A percentile compares a stretch with the other conserved stretches of the same genome.
Evolutionary conservation across 2,113 vertebrate species (phyloP).

Genomic region (Aramus guarauna): DNA sequence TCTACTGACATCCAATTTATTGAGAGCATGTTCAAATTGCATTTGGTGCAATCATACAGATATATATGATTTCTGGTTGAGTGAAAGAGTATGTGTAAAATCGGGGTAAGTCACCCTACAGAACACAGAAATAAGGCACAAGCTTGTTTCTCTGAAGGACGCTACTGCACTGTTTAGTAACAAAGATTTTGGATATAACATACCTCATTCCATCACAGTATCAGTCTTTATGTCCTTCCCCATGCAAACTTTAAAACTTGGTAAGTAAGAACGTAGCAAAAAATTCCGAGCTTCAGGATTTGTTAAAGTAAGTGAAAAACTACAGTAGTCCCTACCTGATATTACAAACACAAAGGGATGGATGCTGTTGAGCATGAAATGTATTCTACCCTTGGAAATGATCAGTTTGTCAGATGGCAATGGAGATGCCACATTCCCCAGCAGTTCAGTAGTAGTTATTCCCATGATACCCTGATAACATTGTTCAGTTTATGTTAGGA

Average conservation of each 20-base stretch:
- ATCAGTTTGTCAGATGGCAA: background rate
- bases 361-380: background rate
- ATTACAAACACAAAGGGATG: background rate
- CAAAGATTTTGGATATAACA: background rate
- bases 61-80: background rate
- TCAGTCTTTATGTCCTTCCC: background rate
- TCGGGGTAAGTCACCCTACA: background rate
- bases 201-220: background rate
- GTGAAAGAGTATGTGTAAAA: background rate
- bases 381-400: background rate
- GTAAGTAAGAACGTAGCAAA: background rate
- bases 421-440: background rate
- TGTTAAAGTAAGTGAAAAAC: background rate
- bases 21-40: background rate
- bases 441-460: background rate
- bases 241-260: background rate
- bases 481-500: background rate
- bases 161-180: background rate
- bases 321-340: background rate
- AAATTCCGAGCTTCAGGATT: background rate
- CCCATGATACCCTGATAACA: background rate
- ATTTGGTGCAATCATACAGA: background rate
- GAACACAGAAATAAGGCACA: background rate
- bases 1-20: background rate
- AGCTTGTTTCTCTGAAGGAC: background rate